Percentiles rank a stretch among this genome's conserved stretches.
These are phyloP conservation scores for Drosophila testacea DNA, from an alignment of 2,888 invertebrate species.

Conservation along the genomic window DNA sequence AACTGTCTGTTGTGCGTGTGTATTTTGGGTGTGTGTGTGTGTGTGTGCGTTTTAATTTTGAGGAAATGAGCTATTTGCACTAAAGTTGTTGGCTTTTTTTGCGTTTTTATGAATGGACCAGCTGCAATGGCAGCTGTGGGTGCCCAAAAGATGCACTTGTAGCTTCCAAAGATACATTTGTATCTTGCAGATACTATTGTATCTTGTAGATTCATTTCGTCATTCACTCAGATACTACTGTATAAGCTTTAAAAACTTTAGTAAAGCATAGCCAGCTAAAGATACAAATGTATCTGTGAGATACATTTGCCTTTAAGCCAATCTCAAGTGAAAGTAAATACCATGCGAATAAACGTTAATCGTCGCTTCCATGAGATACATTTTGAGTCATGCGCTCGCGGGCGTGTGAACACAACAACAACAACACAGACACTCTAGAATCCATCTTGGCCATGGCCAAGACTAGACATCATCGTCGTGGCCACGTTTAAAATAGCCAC, in stretches of 20 bases:
- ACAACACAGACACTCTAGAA: constrained; percentile 26
- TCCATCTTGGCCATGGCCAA: constrained; percentile 10
- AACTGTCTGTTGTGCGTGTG: constrained; percentile 21
- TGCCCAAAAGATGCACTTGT: constrained; percentile 31
- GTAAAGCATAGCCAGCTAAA: neutral
- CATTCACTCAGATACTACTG: neutral
- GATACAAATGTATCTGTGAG: constrained; percentile 24
- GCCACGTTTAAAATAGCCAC: constrained; percentile 45
- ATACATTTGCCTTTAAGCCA: neutral
- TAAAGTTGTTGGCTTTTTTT: constrained; percentile 26
- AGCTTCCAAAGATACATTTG: constrained; percentile 7
- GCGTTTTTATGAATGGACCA: constrained; percentile 60
- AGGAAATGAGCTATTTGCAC: constrained; percentile 76
- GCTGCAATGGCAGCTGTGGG: constrained; percentile 45
- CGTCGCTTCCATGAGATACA: constrained; percentile 42
- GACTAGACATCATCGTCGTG: constrained; percentile 15
- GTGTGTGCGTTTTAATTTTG: constrained; percentile 58
- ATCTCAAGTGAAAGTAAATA: constrained; percentile 57
- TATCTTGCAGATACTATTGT: neutral
- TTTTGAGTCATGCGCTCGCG: constrained; percentile 39
- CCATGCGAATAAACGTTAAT: constrained; percentile 13
- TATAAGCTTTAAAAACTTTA: neutral
- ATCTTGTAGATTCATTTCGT: neutral
- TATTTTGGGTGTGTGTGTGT: constrained; percentile 2
- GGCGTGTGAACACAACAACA: constrained; percentile 51